Evolutionary conservation across 2,113 vertebrate genomes (phyloP).

Genomic region (Rhipidura dahli): DNA sequence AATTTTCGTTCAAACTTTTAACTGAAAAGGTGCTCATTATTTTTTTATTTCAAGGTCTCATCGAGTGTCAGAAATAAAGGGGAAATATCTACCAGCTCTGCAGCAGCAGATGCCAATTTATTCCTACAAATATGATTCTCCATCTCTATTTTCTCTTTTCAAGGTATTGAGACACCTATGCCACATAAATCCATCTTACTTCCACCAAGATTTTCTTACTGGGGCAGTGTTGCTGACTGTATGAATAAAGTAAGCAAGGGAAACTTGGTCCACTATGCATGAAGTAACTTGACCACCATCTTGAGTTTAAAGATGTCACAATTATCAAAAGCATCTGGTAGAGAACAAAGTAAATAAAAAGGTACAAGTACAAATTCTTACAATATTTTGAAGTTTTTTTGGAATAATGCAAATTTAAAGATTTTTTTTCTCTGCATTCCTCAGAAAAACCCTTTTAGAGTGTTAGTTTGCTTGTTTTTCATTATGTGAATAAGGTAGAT

Average conservation of each 20-base stretch:
- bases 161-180: slow-evolving; percentile 1
- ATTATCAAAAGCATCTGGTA: neutral
- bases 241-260: neutral
- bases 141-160: slow-evolving; percentile 36
- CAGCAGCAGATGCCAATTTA: slow-evolving; percentile 53
- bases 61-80: slow-evolving; percentile 11
- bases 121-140: slow-evolving; percentile 4
- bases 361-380: neutral
- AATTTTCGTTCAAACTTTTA: slow-evolving; percentile 32
- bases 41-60: slow-evolving; percentile 62
- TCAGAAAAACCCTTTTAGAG: neutral
- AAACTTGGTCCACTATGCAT: neutral
- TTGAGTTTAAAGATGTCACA: neutral
- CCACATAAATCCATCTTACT: slow-evolving; percentile 27
- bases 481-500: neutral
- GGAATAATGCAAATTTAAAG: neutral
- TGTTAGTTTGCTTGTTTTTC: neutral
- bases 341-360: neutral
- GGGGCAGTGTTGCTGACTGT: neutral
- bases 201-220: neutral
- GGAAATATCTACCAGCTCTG: slow-evolving; percentile 1
- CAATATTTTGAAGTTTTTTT: neutral
- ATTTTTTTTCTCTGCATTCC: neutral
- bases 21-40: slow-evolving; percentile 53
- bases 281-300: neutral